Conservation (phyloP, 1,140 invertebrate species). For the Ips nitidus region DNA sequence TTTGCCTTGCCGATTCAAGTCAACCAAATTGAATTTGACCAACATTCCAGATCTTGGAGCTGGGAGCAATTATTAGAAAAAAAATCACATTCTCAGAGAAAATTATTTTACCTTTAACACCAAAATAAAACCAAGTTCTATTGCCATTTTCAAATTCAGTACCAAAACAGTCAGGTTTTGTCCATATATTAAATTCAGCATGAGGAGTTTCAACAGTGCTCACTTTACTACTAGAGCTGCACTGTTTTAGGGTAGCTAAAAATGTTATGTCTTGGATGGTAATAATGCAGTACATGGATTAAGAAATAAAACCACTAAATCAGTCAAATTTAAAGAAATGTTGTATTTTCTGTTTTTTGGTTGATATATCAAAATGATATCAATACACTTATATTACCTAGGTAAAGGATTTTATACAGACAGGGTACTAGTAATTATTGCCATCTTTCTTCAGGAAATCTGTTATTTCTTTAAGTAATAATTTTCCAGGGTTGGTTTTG, state of each 20-base stretch:
- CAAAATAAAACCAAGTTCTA: slow-evolving; percentile 93
- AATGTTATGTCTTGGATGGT: not conserved
- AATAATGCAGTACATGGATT: no score
- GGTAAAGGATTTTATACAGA: no score
- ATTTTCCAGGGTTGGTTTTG: no score
- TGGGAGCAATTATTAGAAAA: slow-evolving; percentile 35
- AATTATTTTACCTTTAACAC: slow-evolving; percentile 57
- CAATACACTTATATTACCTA: no score
- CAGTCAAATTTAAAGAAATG: no score
- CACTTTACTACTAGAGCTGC: slow-evolving; percentile 42
- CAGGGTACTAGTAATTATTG: no score
- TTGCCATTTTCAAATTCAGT: slow-evolving; percentile 89
- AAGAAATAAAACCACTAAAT: no score
- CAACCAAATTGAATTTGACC: slow-evolving; percentile 82
- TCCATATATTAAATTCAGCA: slow-evolving; percentile 90
- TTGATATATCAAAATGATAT: no score
- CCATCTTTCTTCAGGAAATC: no score
- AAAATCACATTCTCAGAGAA: not conserved
- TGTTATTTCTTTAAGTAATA: no score
- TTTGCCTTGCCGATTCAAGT: slow-evolving; percentile 87
- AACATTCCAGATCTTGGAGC: slow-evolving; percentile 58
- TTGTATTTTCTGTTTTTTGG: no score
- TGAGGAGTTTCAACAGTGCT: slow-evolving; percentile 57
- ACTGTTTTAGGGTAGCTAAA: slow-evolving; percentile 39
- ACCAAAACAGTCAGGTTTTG: slow-evolving; percentile 82